Percentiles rank a stretch among this genome's conserved stretches.
These are phyloP conservation scores for Athrips mouffetella DNA, from an alignment of 2,888 invertebrate genomes.

Conservation along the genomic window DNA sequence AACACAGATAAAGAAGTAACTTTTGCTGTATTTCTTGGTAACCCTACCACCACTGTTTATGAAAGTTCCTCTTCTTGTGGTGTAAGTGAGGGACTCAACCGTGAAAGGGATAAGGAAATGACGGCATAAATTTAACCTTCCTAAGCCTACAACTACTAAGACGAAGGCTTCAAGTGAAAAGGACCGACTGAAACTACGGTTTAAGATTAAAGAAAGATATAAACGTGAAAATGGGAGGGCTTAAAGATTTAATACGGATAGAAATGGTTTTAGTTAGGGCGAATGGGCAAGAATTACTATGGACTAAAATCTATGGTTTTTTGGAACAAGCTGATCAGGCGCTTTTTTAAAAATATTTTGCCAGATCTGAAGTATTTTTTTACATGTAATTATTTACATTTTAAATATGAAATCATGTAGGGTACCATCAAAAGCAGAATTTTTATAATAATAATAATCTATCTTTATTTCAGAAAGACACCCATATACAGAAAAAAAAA, in stretches of 20 bases:
- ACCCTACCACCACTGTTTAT: conserved; percentile 37
- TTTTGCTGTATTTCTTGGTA: neutral
- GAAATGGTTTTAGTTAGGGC: neutral
- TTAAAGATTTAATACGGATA: neutral
- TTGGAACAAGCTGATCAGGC: no score
- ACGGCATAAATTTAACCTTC: conserved; percentile 13
- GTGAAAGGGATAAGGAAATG: conserved; percentile 13
- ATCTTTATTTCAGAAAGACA: no score
- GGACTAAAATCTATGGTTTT: no score
- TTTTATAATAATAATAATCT: no score
- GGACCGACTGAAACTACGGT: neutral
- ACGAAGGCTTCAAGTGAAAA: neutral
- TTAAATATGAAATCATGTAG: no score
- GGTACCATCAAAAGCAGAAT: no score
- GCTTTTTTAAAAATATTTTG: no score
- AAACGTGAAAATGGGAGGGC: neutral
- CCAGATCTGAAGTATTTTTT: no score
- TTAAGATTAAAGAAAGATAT: conserved; percentile 10
- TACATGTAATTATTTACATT: no score
- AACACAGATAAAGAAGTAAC: no score
- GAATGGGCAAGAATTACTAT: no score
- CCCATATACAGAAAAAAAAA: no score
- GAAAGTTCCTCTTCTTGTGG: conserved; percentile 34
- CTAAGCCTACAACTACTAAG: conserved; percentile 3
- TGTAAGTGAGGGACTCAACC: conserved; percentile 32